Conservation (phyloP, 2,888 invertebrate genomes). For the Athalia circularis region DNA sequence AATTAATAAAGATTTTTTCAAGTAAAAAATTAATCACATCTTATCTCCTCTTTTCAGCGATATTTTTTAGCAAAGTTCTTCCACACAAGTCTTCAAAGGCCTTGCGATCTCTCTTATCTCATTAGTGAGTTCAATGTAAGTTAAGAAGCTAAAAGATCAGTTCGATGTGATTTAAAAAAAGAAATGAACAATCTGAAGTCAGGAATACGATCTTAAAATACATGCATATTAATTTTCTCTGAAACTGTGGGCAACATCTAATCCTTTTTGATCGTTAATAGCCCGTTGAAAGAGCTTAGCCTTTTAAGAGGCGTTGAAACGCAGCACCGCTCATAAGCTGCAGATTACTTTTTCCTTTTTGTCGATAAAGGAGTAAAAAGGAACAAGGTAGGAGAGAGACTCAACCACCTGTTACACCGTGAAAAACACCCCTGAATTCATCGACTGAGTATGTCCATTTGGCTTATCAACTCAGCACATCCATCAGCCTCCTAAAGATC, state of each 20-base stretch:
- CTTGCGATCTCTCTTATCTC: neutral
- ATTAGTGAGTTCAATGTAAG: neutral
- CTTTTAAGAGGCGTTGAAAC: constrained; percentile 71
- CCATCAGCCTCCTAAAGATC: constrained; percentile 52
- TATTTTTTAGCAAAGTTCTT: neutral
- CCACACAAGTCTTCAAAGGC: neutral
- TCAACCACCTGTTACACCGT: constrained; percentile 72
- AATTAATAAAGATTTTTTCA: constrained; percentile 54
- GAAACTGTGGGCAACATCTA: constrained; percentile 52
- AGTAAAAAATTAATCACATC: neutral
- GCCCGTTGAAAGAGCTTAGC: constrained; percentile 63
- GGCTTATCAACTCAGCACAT: constrained; percentile 69
- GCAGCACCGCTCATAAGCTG: constrained; percentile 69
- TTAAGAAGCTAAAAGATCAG: neutral
- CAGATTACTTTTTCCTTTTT: constrained; percentile 70
- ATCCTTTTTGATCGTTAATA: constrained; percentile 59
- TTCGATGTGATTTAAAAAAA: too few relatives aligned
- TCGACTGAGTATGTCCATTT: constrained; percentile 67
- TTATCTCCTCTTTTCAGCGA: neutral
- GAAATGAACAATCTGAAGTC: neutral
- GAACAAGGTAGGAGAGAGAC: constrained; percentile 63
- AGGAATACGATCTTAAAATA: neutral
- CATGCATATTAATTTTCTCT: constrained; percentile 49
- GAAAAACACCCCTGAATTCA: constrained; percentile 62
- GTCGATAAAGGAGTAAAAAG: constrained; percentile 71